Percentiles rank a stretch among this genome's conserved stretches.
These are phyloP conservation scores for Poecilia wingei DNA, from an alignment of 2,797 vertebrate species.

Conservation along the genomic window DNA sequence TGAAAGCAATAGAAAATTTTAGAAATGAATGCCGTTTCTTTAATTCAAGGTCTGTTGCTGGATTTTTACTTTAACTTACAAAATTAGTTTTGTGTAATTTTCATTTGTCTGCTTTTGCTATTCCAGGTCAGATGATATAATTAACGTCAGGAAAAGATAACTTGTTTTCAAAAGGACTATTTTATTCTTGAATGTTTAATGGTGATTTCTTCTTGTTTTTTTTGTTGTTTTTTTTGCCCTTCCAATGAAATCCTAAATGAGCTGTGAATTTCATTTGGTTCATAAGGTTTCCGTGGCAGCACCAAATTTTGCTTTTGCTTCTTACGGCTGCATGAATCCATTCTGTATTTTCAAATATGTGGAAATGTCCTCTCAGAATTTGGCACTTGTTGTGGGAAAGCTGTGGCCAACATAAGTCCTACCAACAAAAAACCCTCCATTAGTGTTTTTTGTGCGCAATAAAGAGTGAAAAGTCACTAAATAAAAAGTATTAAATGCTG, in stretches of 20 bases:
- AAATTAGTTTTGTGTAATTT: neutral
- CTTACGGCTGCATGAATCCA: neutral
- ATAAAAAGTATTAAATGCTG: neutral
- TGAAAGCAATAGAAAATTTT: neutral
- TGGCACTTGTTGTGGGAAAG: neutral
- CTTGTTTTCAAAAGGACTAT: slow-evolving; percentile 11
- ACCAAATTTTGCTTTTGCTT: neutral
- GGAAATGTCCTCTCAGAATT: neutral
- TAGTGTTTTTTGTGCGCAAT: neutral
- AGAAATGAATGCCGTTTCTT: neutral
- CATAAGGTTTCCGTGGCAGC: neutral
- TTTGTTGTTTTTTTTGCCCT: neutral
- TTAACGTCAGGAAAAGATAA: slow-evolving; percentile 23
- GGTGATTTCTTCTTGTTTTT: neutral
- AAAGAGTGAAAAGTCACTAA: neutral
- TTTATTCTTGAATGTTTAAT: neutral
- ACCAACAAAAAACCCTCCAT: neutral
- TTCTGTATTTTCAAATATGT: neutral
- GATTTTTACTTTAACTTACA: neutral
- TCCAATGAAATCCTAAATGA: slow-evolving; percentile 12
- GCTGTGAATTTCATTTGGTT: neutral
- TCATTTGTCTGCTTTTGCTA: slow-evolving; percentile 4
- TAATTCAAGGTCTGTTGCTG: neutral
- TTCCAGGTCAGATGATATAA: slow-evolving; percentile 49
- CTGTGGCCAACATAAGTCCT: neutral